Percentiles rank a stretch among this genome's conserved stretches.
Conservation (phyloP, 2,888 invertebrate species). For the Trachelus iudaicus region DNA sequence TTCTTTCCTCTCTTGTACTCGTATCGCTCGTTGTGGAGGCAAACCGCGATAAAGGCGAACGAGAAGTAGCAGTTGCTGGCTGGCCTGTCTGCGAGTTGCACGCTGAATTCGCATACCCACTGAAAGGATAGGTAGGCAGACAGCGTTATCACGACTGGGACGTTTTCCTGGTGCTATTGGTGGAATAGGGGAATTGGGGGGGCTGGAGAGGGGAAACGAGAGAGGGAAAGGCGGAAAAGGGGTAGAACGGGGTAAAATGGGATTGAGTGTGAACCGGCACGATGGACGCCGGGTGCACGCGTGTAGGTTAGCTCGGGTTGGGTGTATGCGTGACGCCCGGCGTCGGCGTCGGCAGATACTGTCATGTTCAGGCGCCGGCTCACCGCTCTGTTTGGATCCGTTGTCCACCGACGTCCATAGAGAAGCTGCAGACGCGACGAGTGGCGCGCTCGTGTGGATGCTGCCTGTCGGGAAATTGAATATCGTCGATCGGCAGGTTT, state of each 20-base stretch:
- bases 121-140: not conserved
- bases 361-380: constrained; percentile 56
- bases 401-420: not conserved
- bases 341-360: constrained; percentile 54
- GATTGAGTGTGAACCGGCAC: not conserved
- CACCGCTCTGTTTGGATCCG: constrained; percentile 21
- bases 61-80: not conserved
- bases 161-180: not conserved
- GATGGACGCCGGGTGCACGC: constrained; percentile 3
- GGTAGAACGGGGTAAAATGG: constrained; percentile 13
- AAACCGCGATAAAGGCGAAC: not conserved
- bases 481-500: constrained; percentile 19
- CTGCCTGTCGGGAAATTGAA: constrained; percentile 22
- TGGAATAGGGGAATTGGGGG: not conserved
- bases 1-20: not conserved
- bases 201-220: constrained; percentile 15
- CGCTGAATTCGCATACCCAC: not conserved
- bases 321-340: constrained; percentile 28
- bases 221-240: constrained; percentile 14
- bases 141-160: not conserved
- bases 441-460: constrained; percentile 8
- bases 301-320: not conserved
- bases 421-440: constrained; percentile 1
- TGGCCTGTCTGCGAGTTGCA: not conserved
- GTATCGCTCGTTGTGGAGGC: not conserved